Conservation (phyloP, 2,797 vertebrate genomes). For the Pogoniulus pusillus region DNA sequence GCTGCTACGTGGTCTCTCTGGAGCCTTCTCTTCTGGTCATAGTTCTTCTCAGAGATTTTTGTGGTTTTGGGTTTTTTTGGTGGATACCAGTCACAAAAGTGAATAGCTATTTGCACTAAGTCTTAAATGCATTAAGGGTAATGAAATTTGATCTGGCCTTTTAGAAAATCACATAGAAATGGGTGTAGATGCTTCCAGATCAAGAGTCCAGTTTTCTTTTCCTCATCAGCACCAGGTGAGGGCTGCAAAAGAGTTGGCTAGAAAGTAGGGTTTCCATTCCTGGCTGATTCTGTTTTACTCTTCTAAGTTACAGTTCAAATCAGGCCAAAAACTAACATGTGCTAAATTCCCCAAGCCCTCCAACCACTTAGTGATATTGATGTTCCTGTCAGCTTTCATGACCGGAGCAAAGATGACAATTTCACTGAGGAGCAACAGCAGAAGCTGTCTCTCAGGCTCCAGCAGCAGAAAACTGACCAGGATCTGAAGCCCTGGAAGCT, state of each 20-base stretch:
- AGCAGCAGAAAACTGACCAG: neutral
- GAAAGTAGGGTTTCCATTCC: neutral
- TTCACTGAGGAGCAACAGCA: neutral
- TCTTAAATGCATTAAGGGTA: neutral
- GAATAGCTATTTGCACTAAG: neutral
- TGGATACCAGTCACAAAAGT: neutral
- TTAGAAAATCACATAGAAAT: neutral
- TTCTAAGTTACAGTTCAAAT: conserved; percentile 45
- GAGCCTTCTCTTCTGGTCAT: neutral
- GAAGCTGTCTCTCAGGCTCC: neutral
- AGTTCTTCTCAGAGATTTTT: neutral
- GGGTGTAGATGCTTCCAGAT: neutral
- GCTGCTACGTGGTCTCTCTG: too few species aligned
- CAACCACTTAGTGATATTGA: conserved; percentile 62
- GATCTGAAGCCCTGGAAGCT: neutral
- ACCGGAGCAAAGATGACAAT: conserved; percentile 40
- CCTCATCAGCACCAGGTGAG: neutral
- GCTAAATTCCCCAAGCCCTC: conserved; percentile 43
- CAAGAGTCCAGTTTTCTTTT: neutral
- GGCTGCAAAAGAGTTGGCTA: neutral
- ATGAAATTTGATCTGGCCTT: neutral
- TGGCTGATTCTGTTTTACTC: conserved; percentile 19
- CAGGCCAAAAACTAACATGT: conserved; percentile 45
- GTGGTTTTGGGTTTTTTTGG: neutral
- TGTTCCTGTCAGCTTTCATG: conserved; percentile 59